Percentiles rank a stretch among this genome's conserved stretches.
Conservation (phyloP, 2,888 invertebrate species). For the Alloplasta piceator region DNA sequence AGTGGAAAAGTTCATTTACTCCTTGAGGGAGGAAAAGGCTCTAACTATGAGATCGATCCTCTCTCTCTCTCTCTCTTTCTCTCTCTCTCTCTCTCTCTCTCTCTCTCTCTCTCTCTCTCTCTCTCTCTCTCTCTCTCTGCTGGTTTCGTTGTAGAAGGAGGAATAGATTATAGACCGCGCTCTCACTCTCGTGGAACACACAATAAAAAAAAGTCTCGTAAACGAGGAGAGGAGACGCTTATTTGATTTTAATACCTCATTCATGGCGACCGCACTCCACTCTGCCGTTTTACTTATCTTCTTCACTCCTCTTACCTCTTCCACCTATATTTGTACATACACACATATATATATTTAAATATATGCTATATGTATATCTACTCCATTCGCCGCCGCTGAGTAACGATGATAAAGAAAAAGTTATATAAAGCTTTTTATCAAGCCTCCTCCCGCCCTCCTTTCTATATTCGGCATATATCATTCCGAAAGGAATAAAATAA, state of each 20-base stretch:
- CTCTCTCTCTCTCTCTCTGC: conserved; percentile 5
- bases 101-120: neutral
- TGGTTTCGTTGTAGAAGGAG: conserved; percentile 35
- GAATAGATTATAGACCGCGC: conserved; percentile 51
- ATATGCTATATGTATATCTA: too few species aligned
- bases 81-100: conserved; percentile 16
- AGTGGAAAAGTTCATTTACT: too few species aligned
- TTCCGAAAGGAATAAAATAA: neutral
- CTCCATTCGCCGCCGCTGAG: too few species aligned
- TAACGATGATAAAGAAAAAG: neutral
- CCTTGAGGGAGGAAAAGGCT: neutral
- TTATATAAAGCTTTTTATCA: neutral
- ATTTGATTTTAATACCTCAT: conserved; percentile 64
- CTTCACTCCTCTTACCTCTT: conserved; percentile 15
- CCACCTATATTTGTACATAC: neutral
- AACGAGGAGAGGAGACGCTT: conserved; percentile 48
- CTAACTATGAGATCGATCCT: conserved; percentile 49
- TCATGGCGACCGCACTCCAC: conserved; percentile 48
- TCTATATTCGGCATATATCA: conserved; percentile 1
- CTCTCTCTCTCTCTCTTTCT: neutral
- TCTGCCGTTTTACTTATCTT: conserved; percentile 39
- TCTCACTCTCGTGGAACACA: conserved; percentile 21
- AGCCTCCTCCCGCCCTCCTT: neutral
- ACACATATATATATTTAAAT: too few species aligned
- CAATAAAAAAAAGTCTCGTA: conserved; percentile 48